These are phyloP conservation scores for Triops cancriformis DNA, from an alignment of 1,140 invertebrate species.

Conservation along the genomic window DNA sequence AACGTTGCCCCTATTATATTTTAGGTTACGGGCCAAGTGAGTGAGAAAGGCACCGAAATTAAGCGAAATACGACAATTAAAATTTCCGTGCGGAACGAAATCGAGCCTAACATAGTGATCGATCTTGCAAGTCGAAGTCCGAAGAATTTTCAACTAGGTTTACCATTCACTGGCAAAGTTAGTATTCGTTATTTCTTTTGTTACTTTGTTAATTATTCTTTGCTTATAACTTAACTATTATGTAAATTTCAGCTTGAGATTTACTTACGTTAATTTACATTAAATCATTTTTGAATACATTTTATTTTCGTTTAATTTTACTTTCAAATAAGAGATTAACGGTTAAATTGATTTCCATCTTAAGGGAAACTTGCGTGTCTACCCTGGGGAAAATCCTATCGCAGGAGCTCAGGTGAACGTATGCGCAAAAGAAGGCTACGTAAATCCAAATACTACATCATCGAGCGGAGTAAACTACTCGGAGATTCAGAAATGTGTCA, in stretches of 20 bases:
- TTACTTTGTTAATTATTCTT: too few relatives aligned
- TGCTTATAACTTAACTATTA: too few relatives aligned
- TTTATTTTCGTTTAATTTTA: too few relatives aligned
- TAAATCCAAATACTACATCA: background rate
- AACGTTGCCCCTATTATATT: background rate
- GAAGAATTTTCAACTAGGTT: slow-evolving; percentile 52
- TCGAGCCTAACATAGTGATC: slow-evolving; percentile 44
- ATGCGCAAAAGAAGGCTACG: background rate
- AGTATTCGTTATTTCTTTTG: background rate
- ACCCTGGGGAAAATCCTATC: background rate
- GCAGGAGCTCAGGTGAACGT: background rate
- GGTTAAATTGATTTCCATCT: too few relatives aligned
- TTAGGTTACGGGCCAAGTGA: slow-evolving; percentile 38
- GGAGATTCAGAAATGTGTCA: background rate
- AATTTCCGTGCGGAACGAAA: slow-evolving; percentile 39
- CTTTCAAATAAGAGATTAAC: too few relatives aligned
- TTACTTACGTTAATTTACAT: too few relatives aligned
- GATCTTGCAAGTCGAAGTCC: slow-evolving; percentile 38
- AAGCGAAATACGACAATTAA: slow-evolving; percentile 47
- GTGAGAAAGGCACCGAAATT: slow-evolving; percentile 52
- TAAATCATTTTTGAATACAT: too few relatives aligned
- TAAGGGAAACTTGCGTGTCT: background rate
- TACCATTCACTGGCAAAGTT: slow-evolving; percentile 56
- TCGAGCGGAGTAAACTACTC: background rate
- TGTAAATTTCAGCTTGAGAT: too few relatives aligned